Percentiles rank a stretch among this genome's conserved stretches.
phyloP scores from a whole-genome alignment of 2,113 vertebrate genomes.

The Mugil cephalus region DNA sequence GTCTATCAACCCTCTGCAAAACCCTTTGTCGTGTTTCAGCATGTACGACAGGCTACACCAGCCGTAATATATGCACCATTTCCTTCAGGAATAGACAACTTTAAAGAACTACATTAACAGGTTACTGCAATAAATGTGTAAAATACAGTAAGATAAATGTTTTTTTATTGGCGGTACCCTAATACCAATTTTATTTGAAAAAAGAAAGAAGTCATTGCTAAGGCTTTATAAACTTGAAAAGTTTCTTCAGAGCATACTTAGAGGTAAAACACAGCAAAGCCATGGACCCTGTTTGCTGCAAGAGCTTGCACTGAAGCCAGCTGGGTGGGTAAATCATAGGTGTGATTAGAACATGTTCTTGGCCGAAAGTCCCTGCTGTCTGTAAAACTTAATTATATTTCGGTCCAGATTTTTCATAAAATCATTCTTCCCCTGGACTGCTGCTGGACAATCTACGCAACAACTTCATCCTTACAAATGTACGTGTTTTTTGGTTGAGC shows the following conservation, averaged over 20 bases:
- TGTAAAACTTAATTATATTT: constrained; percentile 23
- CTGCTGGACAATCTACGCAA: constrained; percentile 3
- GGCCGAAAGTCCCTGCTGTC: constrained; percentile 22
- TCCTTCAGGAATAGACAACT: too few relatives aligned
- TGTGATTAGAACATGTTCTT: constrained; percentile 34
- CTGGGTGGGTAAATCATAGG: constrained; percentile 29
- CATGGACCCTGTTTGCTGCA: background rate
- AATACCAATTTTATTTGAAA: background rate
- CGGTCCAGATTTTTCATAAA: constrained; percentile 24
- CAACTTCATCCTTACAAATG: constrained; percentile 13
- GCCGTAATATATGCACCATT: too few relatives aligned
- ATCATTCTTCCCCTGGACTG: background rate
- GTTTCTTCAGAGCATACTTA: background rate
- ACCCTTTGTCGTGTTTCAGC: too few relatives aligned
- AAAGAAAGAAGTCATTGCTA: background rate
- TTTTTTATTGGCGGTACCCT: too few relatives aligned
- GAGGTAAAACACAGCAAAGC: constrained; percentile 19
- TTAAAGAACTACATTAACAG: too few relatives aligned
- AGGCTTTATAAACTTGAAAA: background rate
- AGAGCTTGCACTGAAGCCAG: background rate
- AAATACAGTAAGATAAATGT: too few relatives aligned
- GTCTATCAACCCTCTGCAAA: too few relatives aligned
- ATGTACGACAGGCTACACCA: too few relatives aligned
- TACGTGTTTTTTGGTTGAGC: constrained; percentile 19
- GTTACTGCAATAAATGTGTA: too few relatives aligned